These are phyloP conservation scores for Dascyllus trimaculatus DNA, from an alignment of 2,113 vertebrate species.

Conservation along the genomic window DNA sequence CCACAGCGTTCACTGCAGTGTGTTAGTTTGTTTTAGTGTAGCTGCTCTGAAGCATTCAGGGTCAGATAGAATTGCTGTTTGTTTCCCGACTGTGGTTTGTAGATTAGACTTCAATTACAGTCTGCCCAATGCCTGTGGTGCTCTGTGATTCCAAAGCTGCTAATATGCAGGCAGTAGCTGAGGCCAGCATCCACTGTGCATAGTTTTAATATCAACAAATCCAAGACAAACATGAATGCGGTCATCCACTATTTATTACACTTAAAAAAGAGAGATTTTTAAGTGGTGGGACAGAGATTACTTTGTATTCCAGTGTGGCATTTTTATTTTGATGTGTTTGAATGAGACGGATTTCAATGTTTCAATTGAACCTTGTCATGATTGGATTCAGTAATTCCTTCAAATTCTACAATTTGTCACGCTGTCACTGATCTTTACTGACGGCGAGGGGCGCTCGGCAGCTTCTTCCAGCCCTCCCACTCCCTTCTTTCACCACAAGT, in stretches of 20 bases:
- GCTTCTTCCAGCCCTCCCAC: conserved; percentile 48
- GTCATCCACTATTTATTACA: background rate
- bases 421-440: conserved; percentile 40
- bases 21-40: background rate
- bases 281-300: background rate
- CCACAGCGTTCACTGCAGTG: background rate
- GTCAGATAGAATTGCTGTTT: background rate
- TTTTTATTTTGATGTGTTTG: conserved; percentile 12
- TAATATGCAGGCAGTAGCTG: background rate
- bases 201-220: too few species aligned
- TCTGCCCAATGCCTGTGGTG: too few species aligned
- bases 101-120: conserved; percentile 16
- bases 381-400: conserved; percentile 30
- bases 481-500: conserved; percentile 22
- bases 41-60: background rate
- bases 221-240: too few species aligned
- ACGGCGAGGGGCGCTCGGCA: background rate
- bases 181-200: background rate
- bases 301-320: background rate
- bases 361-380: background rate
- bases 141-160: too few species aligned
- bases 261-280: background rate
- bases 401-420: conserved; percentile 42
- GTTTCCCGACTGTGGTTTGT: background rate
- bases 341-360: background rate